phyloP scores from a whole-genome alignment of 2,888 invertebrate species.

The Cheilosia variabilis region DNA sequence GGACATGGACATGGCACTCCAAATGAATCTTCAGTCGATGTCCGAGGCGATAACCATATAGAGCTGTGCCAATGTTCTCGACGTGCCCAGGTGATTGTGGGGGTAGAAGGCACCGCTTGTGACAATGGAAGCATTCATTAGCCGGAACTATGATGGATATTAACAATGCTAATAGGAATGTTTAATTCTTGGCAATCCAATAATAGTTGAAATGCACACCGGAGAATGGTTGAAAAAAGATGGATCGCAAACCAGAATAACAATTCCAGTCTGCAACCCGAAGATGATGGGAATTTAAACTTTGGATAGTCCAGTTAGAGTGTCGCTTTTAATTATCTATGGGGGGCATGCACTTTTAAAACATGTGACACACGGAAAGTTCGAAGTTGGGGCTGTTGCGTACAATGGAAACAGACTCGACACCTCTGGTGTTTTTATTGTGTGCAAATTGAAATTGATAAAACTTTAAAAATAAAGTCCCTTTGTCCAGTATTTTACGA shows the following conservation, averaged over 20 bases:
- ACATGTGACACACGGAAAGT: background rate
- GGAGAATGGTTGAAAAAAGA: background rate
- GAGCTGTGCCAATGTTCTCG: conserved; percentile 5
- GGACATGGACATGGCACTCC: conserved; percentile 36
- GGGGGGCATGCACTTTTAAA: conserved; percentile 17
- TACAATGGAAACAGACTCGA: background rate
- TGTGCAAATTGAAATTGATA: no score
- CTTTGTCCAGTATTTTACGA: no score
- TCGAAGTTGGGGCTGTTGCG: conserved; percentile 5
- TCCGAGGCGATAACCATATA: conserved; percentile 17
- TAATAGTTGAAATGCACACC: conserved; percentile 6
- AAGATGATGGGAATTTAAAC: conserved; percentile 34
- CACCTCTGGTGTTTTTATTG: background rate
- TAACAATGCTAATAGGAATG: conserved; percentile 61
- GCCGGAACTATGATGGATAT: conserved; percentile 49
- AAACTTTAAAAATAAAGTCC: no score
- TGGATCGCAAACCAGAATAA: conserved; percentile 13
- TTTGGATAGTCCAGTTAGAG: conserved; percentile 17
- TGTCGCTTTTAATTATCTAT: conserved; percentile 52
- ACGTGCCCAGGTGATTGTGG: conserved; percentile 9
- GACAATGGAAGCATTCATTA: conserved; percentile 45
- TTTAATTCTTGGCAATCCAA: conserved; percentile 55
- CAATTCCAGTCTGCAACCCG: conserved; percentile 4
- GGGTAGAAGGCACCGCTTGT: background rate
- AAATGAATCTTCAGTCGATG: conserved; percentile 40